Percentiles rank a stretch among this genome's conserved stretches.
phyloP scores from a whole-genome alignment of 2,113 vertebrate species.

The Malurus elegans region DNA sequence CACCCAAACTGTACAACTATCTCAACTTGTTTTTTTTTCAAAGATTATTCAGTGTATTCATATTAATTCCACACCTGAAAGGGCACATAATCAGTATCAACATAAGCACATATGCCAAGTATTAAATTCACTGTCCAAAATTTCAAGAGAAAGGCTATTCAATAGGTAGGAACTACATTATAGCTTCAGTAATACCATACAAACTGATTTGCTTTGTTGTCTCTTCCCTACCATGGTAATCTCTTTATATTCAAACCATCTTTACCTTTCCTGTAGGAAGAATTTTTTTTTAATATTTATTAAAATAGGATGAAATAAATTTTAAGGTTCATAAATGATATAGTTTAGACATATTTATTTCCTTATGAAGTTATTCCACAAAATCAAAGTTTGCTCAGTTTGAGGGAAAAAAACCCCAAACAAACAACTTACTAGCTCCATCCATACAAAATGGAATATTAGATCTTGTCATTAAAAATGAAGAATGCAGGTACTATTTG shows the following conservation, averaged over 20 bases:
- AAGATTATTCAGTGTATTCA: neutral
- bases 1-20: neutral
- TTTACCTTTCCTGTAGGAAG: neutral
- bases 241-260: neutral
- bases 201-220: neutral
- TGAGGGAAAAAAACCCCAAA: fast-evolving
- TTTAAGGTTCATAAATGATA: neutral
- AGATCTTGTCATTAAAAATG: neutral
- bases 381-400: neutral
- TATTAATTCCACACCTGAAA: neutral
- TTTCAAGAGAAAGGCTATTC: neutral
- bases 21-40: neutral
- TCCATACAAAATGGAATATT: neutral
- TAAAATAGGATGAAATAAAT: neutral
- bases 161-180: neutral
- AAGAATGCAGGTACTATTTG: neutral
- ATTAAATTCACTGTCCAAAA: neutral
- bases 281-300: neutral
- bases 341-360: neutral
- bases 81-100: neutral
- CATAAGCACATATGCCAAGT: neutral
- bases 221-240: neutral
- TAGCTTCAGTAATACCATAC: neutral
- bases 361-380: neutral
- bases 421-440: neutral